A percentile compares a stretch with the other conserved stretches of the same genome.
Evolutionary conservation across 1,140 invertebrate genomes (phyloP).

Genomic region (Lineus longissimus): DNA sequence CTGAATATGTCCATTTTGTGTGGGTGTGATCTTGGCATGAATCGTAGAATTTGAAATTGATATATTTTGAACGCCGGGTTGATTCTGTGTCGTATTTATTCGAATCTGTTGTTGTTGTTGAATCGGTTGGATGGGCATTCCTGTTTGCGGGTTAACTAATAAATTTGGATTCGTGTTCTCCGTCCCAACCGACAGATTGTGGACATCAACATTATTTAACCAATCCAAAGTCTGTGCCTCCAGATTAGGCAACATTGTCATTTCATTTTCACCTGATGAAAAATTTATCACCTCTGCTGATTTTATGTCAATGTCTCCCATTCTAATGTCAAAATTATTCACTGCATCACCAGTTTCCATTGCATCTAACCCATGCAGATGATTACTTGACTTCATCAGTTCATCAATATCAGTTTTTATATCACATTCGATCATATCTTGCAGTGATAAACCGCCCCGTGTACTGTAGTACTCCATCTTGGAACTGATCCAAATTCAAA

Average conservation of each 20-base stretch:
- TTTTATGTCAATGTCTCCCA: conserved; percentile 8
- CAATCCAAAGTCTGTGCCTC: neutral
- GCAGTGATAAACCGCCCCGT: conserved; percentile 25
- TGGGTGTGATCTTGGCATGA: conserved; percentile 1
- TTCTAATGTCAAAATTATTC: conserved; percentile 8
- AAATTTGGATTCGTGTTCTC: conserved; percentile 45
- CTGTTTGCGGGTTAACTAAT: conserved; percentile 52
- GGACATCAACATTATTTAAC: conserved; percentile 11
- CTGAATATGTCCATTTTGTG: conserved; percentile 4
- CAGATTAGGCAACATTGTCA: no score
- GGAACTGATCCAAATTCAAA: neutral
- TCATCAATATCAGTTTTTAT: conserved; percentile 77
- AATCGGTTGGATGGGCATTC: conserved; percentile 34
- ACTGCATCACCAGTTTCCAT: no score
- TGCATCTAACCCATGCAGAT: no score
- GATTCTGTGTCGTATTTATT: no score
- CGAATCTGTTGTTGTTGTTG: conserved; percentile 21
- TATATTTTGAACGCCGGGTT: no score
- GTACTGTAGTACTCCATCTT: conserved; percentile 13
- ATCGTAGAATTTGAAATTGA: conserved; percentile 8
- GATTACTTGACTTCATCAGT: conserved; percentile 60
- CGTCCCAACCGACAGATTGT: conserved; percentile 24
- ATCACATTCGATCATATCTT: conserved; percentile 74
- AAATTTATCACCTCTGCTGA: no score
- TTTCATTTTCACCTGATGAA: no score